Base-by-base conservation (phyloP, 1,140 invertebrate genomes). In the Hypsibius dujardini region DNA sequence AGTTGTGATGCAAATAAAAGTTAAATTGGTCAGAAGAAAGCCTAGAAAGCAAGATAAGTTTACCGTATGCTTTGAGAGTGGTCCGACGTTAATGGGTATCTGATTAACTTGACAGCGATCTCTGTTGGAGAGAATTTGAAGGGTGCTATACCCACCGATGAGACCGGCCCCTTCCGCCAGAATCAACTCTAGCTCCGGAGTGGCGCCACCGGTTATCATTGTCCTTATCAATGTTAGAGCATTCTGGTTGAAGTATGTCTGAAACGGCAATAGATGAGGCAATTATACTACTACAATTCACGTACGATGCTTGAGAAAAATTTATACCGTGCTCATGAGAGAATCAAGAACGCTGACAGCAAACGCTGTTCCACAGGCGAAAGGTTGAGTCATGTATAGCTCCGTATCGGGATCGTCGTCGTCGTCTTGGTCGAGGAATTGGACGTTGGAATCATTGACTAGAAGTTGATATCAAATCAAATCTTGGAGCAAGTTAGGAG, bases 201-300 rank as follows among this genome's bases (percentile, higher is more conserved):
- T 99, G 71, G 95, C 95, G 74, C 95, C 95, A 76, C 95, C 95
- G 73, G 95, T 98, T 75, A 99, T 97, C 74, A 99, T 82, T 46
- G 95, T 98, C 77, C 95, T 85, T 77, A 99, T 98, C 75, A 99
- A 80, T 62, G 95, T 98, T 81, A 98, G 84, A 78, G 95, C 95
- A 82, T 98, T 98, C 83, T 98, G 95, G 82, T 98, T 98, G 84
- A 98, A 98, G 80, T 98, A 99, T 69, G 95, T 98, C 94, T 95
- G 81, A 46, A 84, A 85, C 70, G 73, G 71, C 72, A 74, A 73
- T 47, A 28, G 28, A 28, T 28, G 28, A 28, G 28, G 28, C 28
- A 28, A 28, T 28, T 28, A 28, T 28, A 28, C 28, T 28, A 28
- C 28, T 28, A 28, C 28, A 28, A 28, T 28, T 28, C 28, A 28